Base-by-base conservation (phyloP, 1,140 invertebrate species). In the Calliphora vicina region DNA sequence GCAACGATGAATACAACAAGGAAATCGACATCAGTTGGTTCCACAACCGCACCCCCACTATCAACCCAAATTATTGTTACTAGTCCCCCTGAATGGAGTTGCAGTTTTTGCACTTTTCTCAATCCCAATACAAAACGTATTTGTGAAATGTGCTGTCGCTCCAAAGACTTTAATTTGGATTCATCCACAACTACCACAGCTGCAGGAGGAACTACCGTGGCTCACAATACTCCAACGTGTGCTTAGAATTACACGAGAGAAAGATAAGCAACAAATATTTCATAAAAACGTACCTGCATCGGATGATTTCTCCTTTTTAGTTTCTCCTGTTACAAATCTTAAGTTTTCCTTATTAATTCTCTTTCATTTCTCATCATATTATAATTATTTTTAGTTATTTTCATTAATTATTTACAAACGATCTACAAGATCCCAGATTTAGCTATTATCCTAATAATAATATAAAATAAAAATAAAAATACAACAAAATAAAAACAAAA, bases 111-210 rank as follows among this genome's bases (percentile, higher is more conserved):
- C 89, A 96, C 95, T 23, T 96, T 91, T 90, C 88, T 94, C 2
- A 96, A 96, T 88, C 85, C 91, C 3, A 85, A 88, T 6, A 87
- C 90, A 0, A 91, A 87, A 73, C 92, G 93, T 27, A 93, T 95
- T 84, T 96, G 95, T 87, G 94, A 95, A 83, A 96, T 96, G 92
- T 96, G 95, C 86, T 92, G 92, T 26, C 95, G 94, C 85, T 90
- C 87, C 78, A 89, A 89, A 85, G 88, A 90, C 78, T 90, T 88
- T 29, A 88, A 86, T 82, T 81, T 87, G 42, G 87, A 89, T 83
- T 87, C 74, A 12, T 45, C 74, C 12, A 29, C 74, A 13, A 78
- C n/a, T 25, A 6, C 13, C 9, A 67, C 61, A 3, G 42, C 35
- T n/a, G 73, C 73, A 45, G 25, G 35, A 9, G 17, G 25, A 35